Conservation (phyloP, 1,140 invertebrate genomes). For the Thaumatotibia leucotreta region DNA sequence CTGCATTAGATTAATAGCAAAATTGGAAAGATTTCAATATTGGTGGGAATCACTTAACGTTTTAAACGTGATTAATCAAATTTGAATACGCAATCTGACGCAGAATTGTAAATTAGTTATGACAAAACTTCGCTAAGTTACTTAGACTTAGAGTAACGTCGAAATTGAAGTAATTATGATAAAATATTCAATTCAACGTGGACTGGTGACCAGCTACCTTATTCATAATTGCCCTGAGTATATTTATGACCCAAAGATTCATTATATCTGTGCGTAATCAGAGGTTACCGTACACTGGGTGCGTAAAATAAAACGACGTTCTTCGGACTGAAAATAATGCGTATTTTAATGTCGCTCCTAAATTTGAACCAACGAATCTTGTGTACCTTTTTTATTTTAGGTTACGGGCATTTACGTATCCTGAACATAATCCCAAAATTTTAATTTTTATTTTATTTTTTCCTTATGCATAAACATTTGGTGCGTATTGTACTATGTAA, state of each 20-base stretch:
- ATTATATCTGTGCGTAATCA: neutral
- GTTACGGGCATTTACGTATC: too few relatives aligned
- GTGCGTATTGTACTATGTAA: neutral
- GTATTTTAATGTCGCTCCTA: too few relatives aligned
- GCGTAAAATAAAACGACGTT: too few relatives aligned
- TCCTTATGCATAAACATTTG: too few relatives aligned
- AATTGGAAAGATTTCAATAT: neutral
- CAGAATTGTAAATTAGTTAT: neutral
- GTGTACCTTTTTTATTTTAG: too few relatives aligned
- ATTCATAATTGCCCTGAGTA: neutral
- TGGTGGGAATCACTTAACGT: neutral
- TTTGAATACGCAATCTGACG: neutral
- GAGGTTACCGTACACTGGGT: neutral
- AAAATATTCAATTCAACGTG: conserved; percentile 8
- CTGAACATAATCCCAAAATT: too few relatives aligned
- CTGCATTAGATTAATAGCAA: too few relatives aligned
- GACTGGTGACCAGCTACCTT: neutral
- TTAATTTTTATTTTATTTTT: too few relatives aligned
- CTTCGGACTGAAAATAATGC: too few relatives aligned
- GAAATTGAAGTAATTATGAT: conserved; percentile 6
- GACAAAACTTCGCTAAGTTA: neutral
- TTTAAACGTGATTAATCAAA: neutral
- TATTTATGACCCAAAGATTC: neutral
- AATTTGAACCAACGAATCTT: too few relatives aligned
- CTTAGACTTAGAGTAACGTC: neutral